Conservation (phyloP, 2,888 invertebrate species). For the Aphidius colemani region DNA sequence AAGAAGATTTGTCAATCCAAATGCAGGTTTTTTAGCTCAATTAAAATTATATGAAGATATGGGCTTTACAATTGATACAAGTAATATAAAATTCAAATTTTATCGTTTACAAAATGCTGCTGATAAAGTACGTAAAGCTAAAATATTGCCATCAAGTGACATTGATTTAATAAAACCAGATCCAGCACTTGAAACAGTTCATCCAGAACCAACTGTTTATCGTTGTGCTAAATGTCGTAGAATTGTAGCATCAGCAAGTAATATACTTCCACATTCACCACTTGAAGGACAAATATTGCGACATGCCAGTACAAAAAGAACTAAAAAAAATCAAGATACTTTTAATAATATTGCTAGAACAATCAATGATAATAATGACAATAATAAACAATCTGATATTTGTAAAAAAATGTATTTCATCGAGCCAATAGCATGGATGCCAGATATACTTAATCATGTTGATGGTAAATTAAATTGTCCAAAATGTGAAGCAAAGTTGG, state of each 20-base stretch:
- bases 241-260: constrained; percentile 79
- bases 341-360: not conserved
- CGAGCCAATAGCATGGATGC: constrained; percentile 92
- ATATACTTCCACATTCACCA: constrained; percentile 75
- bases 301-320: constrained; percentile 55
- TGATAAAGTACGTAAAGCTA: constrained; percentile 77
- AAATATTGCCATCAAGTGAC: constrained; percentile 80
- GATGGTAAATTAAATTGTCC: constrained; percentile 87
- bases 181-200: constrained; percentile 74
- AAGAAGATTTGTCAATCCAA: constrained; percentile 76
- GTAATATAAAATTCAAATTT: constrained; percentile 73
- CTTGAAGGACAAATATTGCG: constrained; percentile 63
- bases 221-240: constrained; percentile 82
- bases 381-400: constrained; percentile 48
- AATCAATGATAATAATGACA: constrained; percentile 33
- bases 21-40: constrained; percentile 80
- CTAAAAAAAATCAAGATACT: constrained; percentile 31
- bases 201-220: constrained; percentile 83
- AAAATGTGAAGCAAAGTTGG: constrained; percentile 82
- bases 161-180: constrained; percentile 79
- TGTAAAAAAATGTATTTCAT: constrained; percentile 83
- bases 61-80: constrained; percentile 74
- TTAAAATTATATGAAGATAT: constrained; percentile 79
- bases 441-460: constrained; percentile 68
- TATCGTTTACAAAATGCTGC: constrained; percentile 80